A percentile compares a stretch with the other conserved stretches of the same genome.
phyloP scores from a whole-genome alignment of 1,140 invertebrate genomes.

The Atta colombica region DNA sequence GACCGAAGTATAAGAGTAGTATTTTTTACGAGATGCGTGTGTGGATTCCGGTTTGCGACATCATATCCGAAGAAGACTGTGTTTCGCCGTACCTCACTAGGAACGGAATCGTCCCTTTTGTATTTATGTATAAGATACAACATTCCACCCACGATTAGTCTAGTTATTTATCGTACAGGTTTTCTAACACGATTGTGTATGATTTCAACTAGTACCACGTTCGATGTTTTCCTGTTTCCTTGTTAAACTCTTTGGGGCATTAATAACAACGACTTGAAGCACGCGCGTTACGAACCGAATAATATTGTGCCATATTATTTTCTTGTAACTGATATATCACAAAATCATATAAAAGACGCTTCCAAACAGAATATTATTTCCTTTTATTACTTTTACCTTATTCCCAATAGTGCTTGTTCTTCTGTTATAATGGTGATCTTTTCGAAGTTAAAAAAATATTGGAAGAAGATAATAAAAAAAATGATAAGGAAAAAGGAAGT shows the following conservation, averaged over 20 bases:
- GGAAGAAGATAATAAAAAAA: background rate
- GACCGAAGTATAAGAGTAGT: constrained; percentile 16
- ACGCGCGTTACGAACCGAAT: constrained; percentile 13
- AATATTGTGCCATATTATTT: constrained; percentile 67
- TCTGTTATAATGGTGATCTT: background rate
- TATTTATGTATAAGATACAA: constrained; percentile 76
- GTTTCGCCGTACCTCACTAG: constrained; percentile 69
- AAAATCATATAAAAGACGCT: constrained; percentile 28
- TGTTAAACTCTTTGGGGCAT: constrained; percentile 16
- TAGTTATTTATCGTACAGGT: constrained; percentile 64
- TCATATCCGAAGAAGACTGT: constrained; percentile 74
- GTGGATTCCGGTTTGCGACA: constrained; percentile 25
- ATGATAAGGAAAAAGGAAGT: background rate
- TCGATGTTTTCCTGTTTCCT: constrained; percentile 15
- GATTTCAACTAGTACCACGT: constrained; percentile 46
- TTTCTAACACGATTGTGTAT: constrained; percentile 5
- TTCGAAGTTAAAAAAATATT: background rate
- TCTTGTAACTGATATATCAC: constrained; percentile 70
- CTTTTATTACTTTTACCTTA: constrained; percentile 13
- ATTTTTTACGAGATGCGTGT: constrained; percentile 41
- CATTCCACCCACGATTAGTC: constrained; percentile 76
- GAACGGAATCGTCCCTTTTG: constrained; percentile 66
- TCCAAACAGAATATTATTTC: background rate
- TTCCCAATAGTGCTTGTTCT: background rate
- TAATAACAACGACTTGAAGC: constrained; percentile 21